Conservation (phyloP, 2,113 vertebrate species). For the Chaenogobius annularis region DNA sequence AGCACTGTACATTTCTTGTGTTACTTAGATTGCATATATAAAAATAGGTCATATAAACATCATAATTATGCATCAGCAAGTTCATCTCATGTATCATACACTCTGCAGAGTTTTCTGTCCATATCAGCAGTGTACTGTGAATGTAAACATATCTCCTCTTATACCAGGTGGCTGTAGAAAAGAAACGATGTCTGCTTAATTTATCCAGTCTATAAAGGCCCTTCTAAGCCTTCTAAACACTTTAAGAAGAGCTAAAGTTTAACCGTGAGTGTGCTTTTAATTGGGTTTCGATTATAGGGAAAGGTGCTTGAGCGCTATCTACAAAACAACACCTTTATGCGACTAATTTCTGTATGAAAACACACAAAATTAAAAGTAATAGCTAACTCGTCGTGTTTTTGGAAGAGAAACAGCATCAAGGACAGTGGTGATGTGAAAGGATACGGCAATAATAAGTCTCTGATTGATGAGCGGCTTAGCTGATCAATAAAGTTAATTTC, state of each 20-base stretch:
- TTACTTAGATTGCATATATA: background rate
- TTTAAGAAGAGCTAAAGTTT: constrained; percentile 6
- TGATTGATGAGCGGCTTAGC: constrained; percentile 16
- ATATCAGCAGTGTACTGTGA: background rate
- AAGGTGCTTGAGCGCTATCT: constrained; percentile 11
- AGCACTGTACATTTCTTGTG: background rate
- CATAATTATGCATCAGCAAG: constrained; percentile 4
- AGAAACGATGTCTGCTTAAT: background rate
- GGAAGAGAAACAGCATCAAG: constrained; percentile 15
- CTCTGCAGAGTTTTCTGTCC: background rate
- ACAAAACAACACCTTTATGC: constrained; percentile 1
- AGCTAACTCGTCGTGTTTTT: background rate
- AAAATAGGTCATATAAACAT: background rate
- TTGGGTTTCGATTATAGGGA: constrained; percentile 39
- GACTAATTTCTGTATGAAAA: background rate
- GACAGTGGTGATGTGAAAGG: background rate
- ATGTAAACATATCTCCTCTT: background rate
- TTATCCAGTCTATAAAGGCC: constrained; percentile 10
- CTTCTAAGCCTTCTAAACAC: constrained; percentile 15
- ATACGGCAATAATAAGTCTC: constrained; percentile 21
- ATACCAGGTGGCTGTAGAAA: background rate
- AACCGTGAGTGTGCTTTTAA: constrained; percentile 34
- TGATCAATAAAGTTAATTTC: constrained; percentile 55
- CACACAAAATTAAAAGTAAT: constrained; percentile 7
- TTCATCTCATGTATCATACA: background rate